Conservation (phyloP, 2,113 vertebrate species). For the Prinia subflava region DNA sequence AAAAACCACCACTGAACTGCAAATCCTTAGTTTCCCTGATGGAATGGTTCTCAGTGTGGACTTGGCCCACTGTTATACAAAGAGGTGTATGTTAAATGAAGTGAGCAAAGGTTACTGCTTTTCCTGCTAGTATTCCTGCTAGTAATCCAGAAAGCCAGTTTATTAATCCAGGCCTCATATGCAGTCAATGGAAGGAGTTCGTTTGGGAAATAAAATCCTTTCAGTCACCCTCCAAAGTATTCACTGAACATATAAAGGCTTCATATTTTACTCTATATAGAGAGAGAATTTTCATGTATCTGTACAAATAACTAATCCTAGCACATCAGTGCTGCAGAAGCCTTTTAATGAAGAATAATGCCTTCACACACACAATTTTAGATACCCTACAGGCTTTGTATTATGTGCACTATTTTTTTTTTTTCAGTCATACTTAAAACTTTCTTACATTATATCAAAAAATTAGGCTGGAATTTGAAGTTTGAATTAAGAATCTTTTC, state of each 20-base stretch:
- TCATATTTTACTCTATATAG: not conserved
- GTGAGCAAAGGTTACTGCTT: not conserved
- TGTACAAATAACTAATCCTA: not conserved
- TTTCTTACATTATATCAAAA: not conserved
- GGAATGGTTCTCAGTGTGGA: not conserved
- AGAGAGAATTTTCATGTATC: not conserved
- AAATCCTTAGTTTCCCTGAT: not conserved
- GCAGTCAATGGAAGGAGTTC: not conserved
- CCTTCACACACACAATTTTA: not conserved
- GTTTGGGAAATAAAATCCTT: not conserved
- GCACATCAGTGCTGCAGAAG: not conserved
- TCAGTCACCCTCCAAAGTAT: not conserved
- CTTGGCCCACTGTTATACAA: not conserved
- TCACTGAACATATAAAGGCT: not conserved
- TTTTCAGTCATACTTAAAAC: not conserved
- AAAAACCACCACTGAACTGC: not conserved
- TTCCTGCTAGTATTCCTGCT: not conserved
- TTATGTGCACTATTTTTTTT: not conserved
- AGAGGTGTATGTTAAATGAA: not conserved
- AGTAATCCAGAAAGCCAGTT: not conserved
- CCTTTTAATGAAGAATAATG: not conserved
- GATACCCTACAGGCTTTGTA: accelerated
- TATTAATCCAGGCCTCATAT: not conserved
- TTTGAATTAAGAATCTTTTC: not conserved
- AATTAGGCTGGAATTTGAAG: not conserved